Evolutionary conservation across 2,797 vertebrate genomes (phyloP).

Genomic region (Xiphophorus birchmanni): DNA sequence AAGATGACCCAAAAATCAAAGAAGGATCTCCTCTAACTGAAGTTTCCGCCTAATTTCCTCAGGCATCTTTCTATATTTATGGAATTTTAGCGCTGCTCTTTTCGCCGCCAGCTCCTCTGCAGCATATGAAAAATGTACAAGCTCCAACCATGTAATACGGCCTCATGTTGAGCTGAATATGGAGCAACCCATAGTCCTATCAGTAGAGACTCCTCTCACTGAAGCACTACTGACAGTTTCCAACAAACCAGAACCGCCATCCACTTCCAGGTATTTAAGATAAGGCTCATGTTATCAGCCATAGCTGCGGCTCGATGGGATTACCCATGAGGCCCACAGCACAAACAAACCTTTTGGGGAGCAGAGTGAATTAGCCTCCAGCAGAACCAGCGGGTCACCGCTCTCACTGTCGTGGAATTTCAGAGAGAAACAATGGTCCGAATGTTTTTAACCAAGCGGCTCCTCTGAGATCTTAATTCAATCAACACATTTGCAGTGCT

Average conservation of each 20-base stretch:
- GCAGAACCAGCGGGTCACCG: slow-evolving; percentile 25
- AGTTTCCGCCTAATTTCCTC: slow-evolving; percentile 13
- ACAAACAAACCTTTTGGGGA: slow-evolving; percentile 62
- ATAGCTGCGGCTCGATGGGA: slow-evolving; percentile 50
- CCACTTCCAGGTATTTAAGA: slow-evolving; percentile 67
- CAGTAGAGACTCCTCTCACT: slow-evolving; percentile 47
- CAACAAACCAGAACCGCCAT: slow-evolving; percentile 56
- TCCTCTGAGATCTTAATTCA: slow-evolving; percentile 40
- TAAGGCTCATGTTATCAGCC: slow-evolving; percentile 70
- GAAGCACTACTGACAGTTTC: slow-evolving; percentile 61
- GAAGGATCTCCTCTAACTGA: not conserved
- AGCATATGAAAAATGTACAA: slow-evolving; percentile 43
- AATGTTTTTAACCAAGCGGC: slow-evolving; percentile 13
- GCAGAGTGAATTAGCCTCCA: slow-evolving; percentile 38
- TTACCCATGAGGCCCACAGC: slow-evolving; percentile 63
- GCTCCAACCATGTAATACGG: slow-evolving; percentile 44
- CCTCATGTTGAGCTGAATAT: slow-evolving; percentile 22
- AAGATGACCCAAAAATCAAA: not conserved
- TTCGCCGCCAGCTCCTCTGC: slow-evolving; percentile 25
- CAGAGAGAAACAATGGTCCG: slow-evolving; percentile 28
- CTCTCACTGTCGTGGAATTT: slow-evolving; percentile 26
- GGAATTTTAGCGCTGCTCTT: slow-evolving; percentile 1
- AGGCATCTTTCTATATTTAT: slow-evolving; percentile 39
- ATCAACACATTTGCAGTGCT: slow-evolving; percentile 30
- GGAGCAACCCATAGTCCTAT: slow-evolving; percentile 41